Conservation (phyloP, 2,113 vertebrate genomes). For the Brienomyrus brachyistius region DNA sequence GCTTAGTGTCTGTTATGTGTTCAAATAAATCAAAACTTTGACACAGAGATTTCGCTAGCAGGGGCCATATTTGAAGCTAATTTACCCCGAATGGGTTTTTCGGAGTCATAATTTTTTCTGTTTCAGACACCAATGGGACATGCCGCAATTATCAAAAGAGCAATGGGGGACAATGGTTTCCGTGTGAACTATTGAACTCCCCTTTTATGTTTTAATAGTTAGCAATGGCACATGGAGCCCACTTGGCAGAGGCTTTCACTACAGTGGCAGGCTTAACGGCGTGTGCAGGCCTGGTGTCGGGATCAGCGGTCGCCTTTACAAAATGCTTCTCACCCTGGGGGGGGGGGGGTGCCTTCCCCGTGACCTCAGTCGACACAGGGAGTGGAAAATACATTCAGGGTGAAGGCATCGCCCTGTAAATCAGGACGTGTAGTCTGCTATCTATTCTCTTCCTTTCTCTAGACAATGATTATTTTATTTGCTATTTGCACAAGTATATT, state of each 20-base stretch:
- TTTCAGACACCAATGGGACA: constrained; percentile 18
- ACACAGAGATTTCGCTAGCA: constrained; percentile 7
- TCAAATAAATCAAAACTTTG: constrained; percentile 12
- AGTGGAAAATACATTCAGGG: background rate
- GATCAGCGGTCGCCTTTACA: background rate
- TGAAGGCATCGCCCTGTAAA: background rate
- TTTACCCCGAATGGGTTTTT: constrained; percentile 17
- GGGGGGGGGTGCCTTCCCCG: background rate
- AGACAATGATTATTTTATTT: background rate
- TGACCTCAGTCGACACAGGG: background rate
- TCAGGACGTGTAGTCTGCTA: background rate
- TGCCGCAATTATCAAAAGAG: constrained; percentile 9
- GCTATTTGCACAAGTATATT: background rate
- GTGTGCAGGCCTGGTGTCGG: background rate
- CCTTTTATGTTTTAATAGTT: constrained; percentile 13
- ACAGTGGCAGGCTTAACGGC: background rate
- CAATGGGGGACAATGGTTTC: constrained; percentile 15
- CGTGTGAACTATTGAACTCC: constrained; percentile 12
- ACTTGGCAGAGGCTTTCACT: background rate
- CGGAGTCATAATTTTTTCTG: constrained; percentile 13
- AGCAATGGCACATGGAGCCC: background rate
- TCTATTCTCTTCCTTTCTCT: background rate
- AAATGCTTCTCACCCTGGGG: background rate
- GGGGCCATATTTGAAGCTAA: constrained; percentile 12
- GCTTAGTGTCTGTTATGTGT: constrained; percentile 4